Percentiles rank a stretch among this genome's conserved stretches.
Evolutionary conservation across 2,888 invertebrate genomes (phyloP).

Genomic region (Melanchra persicariae): DNA sequence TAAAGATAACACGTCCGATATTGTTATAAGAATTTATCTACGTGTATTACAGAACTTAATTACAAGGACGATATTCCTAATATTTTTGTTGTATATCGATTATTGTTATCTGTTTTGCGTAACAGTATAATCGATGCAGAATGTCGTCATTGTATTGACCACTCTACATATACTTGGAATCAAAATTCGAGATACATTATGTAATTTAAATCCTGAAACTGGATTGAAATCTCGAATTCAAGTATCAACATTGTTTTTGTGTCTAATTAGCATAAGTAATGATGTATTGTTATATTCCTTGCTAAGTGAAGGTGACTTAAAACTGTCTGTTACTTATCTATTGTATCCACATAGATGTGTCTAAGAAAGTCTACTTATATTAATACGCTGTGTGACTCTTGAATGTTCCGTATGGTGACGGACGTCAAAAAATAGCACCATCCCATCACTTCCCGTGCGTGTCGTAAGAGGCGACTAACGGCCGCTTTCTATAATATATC

Average conservation of each 20-base stretch:
- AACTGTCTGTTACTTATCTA: not conserved
- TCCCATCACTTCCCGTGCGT: too few species aligned
- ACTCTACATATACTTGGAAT: not conserved
- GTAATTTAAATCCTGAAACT: too few species aligned
- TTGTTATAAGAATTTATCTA: constrained; percentile 30
- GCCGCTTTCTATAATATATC: too few species aligned
- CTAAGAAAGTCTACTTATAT: too few species aligned
- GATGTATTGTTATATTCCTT: constrained; percentile 24
- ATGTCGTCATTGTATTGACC: constrained; percentile 1
- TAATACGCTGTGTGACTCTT: too few species aligned
- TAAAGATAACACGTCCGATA: constrained; percentile 41
- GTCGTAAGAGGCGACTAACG: too few species aligned
- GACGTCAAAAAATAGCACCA: too few species aligned
- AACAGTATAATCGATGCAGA: not conserved
- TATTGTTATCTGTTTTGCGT: constrained; percentile 10
- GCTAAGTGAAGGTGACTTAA: constrained; percentile 27
- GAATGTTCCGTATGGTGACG: too few species aligned
- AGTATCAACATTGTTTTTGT: too few species aligned
- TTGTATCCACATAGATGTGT: not conserved
- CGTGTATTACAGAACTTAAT: constrained; percentile 23
- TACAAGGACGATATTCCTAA: constrained; percentile 37
- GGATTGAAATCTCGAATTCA: too few species aligned
- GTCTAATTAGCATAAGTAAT: constrained; percentile 20
- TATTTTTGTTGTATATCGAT: not conserved
- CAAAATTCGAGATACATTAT: too few species aligned